A percentile compares a stretch with the other conserved stretches of the same genome.
Evolutionary conservation across 2,888 invertebrate species (phyloP).

Genomic region (Alloplasta piceator): DNA sequence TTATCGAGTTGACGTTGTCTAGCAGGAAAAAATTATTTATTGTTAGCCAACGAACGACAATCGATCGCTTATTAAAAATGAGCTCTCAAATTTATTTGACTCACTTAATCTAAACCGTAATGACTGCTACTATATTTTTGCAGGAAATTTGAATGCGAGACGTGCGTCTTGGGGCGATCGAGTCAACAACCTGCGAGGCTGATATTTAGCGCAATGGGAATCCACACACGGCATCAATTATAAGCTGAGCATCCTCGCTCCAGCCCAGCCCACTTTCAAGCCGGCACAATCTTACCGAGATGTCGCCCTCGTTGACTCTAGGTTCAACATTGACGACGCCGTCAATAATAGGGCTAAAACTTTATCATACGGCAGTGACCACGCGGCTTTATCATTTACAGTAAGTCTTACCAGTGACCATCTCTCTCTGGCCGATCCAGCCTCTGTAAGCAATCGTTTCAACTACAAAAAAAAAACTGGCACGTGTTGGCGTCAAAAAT

Average conservation of each 20-base stretch:
- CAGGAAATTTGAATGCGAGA: too few relatives aligned
- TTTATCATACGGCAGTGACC: too few relatives aligned
- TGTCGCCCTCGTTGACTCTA: too few relatives aligned
- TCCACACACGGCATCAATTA: slow-evolving; percentile 1
- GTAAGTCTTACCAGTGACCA: neutral
- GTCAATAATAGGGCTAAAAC: neutral
- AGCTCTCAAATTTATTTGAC: slow-evolving; percentile 31
- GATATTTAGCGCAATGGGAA: too few relatives aligned
- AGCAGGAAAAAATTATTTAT: slow-evolving; percentile 32
- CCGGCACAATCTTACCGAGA: neutral
- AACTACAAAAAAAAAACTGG: slow-evolving; percentile 15
- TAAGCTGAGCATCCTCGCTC: neutral
- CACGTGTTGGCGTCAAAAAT: too few relatives aligned
- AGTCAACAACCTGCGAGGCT: neutral
- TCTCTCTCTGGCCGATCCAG: too few relatives aligned
- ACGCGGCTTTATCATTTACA: neutral
- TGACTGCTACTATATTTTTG: slow-evolving; percentile 46
- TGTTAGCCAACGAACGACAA: slow-evolving; percentile 39
- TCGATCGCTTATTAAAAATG: slow-evolving; percentile 15
- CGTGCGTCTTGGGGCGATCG: slow-evolving; percentile 32
- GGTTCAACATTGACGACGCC: neutral
- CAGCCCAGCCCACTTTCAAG: neutral
- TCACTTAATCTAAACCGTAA: slow-evolving; percentile 19
- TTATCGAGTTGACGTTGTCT: too few relatives aligned
- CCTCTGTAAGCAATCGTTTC: too few relatives aligned